These are phyloP conservation scores for Iselma pallidipennis DNA, from an alignment of 2,888 invertebrate species.

Conservation along the genomic window DNA sequence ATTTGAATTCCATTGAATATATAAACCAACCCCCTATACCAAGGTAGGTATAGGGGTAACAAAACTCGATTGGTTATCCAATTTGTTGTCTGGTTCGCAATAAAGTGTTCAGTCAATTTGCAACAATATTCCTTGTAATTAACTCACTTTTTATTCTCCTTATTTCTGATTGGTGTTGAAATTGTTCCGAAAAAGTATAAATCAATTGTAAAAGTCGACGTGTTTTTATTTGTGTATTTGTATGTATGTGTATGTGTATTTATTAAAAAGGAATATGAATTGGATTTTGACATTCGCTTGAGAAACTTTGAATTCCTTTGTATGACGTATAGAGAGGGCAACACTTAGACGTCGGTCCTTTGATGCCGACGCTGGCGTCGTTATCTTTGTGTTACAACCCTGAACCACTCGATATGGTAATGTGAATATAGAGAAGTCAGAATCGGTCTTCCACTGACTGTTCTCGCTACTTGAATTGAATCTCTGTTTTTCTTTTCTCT, in stretches of 20 bases:
- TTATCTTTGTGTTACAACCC: constrained; percentile 39
- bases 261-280: constrained; percentile 33
- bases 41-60: background rate
- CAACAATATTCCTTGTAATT: background rate
- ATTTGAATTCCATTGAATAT: constrained; percentile 21
- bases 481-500: background rate
- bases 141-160: background rate
- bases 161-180: background rate
- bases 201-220: background rate
- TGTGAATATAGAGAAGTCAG: constrained; percentile 23
- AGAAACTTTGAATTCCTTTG: constrained; percentile 44
- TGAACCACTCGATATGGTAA: constrained; percentile 43
- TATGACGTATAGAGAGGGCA: constrained; percentile 36
- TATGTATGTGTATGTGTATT: background rate
- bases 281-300: constrained; percentile 45
- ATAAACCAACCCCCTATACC: background rate
- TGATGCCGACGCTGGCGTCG: constrained; percentile 42
- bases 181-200: background rate
- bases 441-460: constrained; percentile 1
- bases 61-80: constrained; percentile 6
- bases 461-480: constrained; percentile 7
- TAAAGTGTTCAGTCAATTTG: constrained; percentile 1
- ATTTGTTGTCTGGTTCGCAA: constrained; percentile 3
- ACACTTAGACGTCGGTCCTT: constrained; percentile 43
- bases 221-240: background rate